These are phyloP conservation scores for Drosophila bocqueti DNA, from an alignment of 1,140 invertebrate species.

Conservation along the genomic window DNA sequence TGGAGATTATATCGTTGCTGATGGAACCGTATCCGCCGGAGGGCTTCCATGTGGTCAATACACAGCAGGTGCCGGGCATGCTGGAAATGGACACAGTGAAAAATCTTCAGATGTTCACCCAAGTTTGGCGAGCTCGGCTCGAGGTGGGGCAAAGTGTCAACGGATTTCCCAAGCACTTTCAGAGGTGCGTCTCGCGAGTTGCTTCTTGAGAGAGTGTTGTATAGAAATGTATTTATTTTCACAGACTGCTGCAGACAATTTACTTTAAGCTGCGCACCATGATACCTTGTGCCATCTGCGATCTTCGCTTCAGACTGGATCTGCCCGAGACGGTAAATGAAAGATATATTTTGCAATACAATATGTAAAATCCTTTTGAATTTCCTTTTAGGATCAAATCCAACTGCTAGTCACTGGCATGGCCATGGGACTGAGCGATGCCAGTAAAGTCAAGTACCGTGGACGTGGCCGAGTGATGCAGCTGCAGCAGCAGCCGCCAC, in stretches of 20 bases:
- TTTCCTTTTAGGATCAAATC: constrained; percentile 90
- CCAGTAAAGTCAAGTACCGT: constrained; percentile 85
- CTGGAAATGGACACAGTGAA: constrained; percentile 88
- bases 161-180: constrained; percentile 88
- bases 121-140: constrained; percentile 92
- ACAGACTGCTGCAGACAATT: constrained; percentile 88
- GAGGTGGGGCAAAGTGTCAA: constrained; percentile 87
- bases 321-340: constrained; percentile 89
- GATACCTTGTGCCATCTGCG: constrained; percentile 92
- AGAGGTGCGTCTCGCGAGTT: constrained; percentile 55
- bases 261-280: constrained; percentile 94
- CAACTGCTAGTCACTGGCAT: constrained; percentile 92
- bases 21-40: constrained; percentile 92
- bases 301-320: constrained; percentile 92
- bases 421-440: constrained; percentile 90
- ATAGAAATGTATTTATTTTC: not conserved
- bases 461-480: constrained; percentile 76
- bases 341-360: not conserved
- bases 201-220: not conserved
- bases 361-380: too few species aligned
- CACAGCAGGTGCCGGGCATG: constrained; percentile 91
- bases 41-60: constrained; percentile 94
- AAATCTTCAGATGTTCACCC: constrained; percentile 95
- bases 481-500: constrained; percentile 9
- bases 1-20: constrained; percentile 91